phyloP scores from a whole-genome alignment of 2,888 invertebrate species.

The Standfussiana lucernea region DNA sequence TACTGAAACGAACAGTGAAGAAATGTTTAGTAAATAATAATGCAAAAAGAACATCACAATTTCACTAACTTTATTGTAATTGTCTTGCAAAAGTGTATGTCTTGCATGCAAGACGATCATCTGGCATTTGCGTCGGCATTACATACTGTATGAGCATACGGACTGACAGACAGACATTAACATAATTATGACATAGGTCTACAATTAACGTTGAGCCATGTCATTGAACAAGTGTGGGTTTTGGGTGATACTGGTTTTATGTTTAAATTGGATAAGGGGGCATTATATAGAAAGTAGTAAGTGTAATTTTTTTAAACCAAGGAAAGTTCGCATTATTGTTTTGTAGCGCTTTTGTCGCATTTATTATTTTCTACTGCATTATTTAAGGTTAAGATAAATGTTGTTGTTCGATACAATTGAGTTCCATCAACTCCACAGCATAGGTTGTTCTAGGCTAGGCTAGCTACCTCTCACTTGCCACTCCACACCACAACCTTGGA shows the following conservation, averaged over 20 bases:
- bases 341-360: background rate
- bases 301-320: background rate
- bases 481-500: background rate
- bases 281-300: background rate
- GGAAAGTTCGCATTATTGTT: background rate
- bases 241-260: background rate
- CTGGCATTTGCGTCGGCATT: conserved; percentile 41
- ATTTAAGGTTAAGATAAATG: background rate
- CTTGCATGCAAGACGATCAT: conserved; percentile 22
- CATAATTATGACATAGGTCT: conserved; percentile 46
- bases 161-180: conserved; percentile 50
- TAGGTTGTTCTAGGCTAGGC: background rate
- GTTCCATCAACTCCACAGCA: background rate
- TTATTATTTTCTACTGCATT: background rate
- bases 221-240: conserved; percentile 22
- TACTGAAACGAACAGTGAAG: conserved; percentile 27
- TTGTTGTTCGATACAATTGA: background rate
- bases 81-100: conserved; percentile 46
- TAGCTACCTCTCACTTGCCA: background rate
- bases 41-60: background rate
- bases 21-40: conserved; percentile 39
- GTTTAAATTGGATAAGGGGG: background rate
- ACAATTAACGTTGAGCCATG: conserved; percentile 40
- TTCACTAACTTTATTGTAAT: conserved; percentile 13
- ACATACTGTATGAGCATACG: conserved; percentile 4